Percentiles rank a stretch among this genome's conserved stretches.
Conservation (phyloP, 1,140 invertebrate genomes). For the Pentalonia nigronervosa region DNA sequence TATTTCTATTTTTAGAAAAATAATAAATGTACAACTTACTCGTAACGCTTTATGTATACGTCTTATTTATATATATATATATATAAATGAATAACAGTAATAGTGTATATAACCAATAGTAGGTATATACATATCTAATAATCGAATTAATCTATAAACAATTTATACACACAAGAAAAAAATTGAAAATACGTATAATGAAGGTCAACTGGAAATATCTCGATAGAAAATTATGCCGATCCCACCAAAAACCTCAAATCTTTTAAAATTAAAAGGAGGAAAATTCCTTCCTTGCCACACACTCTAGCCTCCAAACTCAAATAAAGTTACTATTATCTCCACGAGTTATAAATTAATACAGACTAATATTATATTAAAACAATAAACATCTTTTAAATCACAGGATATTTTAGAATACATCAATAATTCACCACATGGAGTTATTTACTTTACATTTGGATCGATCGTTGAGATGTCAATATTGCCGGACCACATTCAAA, state of each 20-base stretch:
- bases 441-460: conserved; percentile 76
- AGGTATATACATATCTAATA: too few species aligned
- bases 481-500: background rate
- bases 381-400: background rate
- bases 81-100: too few species aligned
- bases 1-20: too few species aligned
- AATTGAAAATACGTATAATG: background rate
- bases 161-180: background rate
- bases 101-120: too few species aligned
- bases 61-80: too few species aligned
- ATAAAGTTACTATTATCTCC: background rate
- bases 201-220: background rate
- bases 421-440: conserved; percentile 63
- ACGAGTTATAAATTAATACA: background rate
- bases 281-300: background rate
- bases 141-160: too few species aligned
- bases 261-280: background rate
- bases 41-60: too few species aligned
- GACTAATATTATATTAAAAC: conserved; percentile 20
- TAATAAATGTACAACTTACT: too few species aligned
- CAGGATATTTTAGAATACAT: conserved; percentile 61
- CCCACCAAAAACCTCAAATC: background rate
- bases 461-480: conserved; percentile 62
- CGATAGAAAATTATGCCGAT: background rate
- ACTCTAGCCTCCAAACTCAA: background rate